Base-by-base conservation (phyloP, 1,140 invertebrate species). In the Acromyrmex echinatior region DNA sequence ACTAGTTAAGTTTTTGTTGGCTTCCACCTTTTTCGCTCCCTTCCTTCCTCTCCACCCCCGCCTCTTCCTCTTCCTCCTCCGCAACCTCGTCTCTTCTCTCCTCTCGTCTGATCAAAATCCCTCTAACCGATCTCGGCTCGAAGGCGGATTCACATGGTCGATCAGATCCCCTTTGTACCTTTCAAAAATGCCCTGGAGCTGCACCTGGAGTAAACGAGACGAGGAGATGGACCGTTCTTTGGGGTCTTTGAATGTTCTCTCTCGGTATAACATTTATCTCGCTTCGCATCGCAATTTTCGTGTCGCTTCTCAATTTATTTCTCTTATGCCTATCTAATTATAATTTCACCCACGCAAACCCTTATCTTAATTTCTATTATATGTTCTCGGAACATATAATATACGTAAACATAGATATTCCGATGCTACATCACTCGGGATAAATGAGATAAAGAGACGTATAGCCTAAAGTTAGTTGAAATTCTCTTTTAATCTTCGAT, bases 1-100 rank as follows among this genome's bases (percentile, higher is more conserved):
- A 74, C 79, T 91, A 87, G 90, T 87, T 91, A 74, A 91, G 90
- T 91, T 91, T 91, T 91, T 91, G 89, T 89, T 86, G 80, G 87
- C 81, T 86, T 86, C 90, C 63, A 63, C 28, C 71, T 78, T 88
- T 88, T 87, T 78, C 77, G 62, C 21, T 63, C 58, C 51, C 53
- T 82, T 74, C 68, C 58, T 76, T 21, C 60, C 53, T 56, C 74
- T 31, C 68, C 51, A 18, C 58, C 35, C 7, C 39, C 49, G 2
- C 21, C 49, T 0, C 25, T 68, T 49, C 18, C 62, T 21, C 35
- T 9, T 25, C 45, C 18, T 25, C 53, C 53, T 31, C 31, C 39
- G 21, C 35, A 35, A 6, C 58, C 21, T 63, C 71, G 25, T 28
- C 62, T 31, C 28, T 31, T 70, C 73, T 68, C 81, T 73, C 68